Conservation (phyloP, 2,113 vertebrate species). For the Leucopsar rothschildi region DNA sequence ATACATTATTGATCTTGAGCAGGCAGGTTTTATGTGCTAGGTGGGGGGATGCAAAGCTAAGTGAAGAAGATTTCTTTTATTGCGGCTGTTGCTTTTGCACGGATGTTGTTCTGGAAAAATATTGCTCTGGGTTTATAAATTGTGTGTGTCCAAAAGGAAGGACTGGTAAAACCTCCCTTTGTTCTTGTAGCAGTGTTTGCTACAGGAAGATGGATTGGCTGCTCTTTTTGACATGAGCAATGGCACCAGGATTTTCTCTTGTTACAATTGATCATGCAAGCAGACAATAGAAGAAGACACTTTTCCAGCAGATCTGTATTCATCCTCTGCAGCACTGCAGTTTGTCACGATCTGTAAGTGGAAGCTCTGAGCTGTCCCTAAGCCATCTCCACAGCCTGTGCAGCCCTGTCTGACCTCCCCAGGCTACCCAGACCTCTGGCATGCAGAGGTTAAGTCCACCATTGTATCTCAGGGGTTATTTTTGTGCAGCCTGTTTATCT, state of each 20-base stretch:
- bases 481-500: constrained; percentile 47
- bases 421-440: neutral
- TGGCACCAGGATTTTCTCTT: neutral
- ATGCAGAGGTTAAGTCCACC: constrained; percentile 10
- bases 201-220: neutral
- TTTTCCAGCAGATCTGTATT: neutral
- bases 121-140: constrained; percentile 9
- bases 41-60: neutral
- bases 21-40: neutral
- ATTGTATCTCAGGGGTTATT: neutral
- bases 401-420: neutral
- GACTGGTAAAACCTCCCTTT: constrained; percentile 28
- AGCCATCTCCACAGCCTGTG: neutral
- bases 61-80: neutral
- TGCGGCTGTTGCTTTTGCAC: neutral
- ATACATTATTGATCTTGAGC: neutral
- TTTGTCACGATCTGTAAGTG: neutral
- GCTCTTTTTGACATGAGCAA: neutral
- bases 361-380: neutral
- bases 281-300: neutral
- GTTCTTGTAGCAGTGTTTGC: neutral
- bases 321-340: neutral
- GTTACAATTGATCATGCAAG: neutral
- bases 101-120: neutral
- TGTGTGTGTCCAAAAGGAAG: neutral